phyloP scores from a whole-genome alignment of 2,888 invertebrate genomes.

The Pyralis farinalis region DNA sequence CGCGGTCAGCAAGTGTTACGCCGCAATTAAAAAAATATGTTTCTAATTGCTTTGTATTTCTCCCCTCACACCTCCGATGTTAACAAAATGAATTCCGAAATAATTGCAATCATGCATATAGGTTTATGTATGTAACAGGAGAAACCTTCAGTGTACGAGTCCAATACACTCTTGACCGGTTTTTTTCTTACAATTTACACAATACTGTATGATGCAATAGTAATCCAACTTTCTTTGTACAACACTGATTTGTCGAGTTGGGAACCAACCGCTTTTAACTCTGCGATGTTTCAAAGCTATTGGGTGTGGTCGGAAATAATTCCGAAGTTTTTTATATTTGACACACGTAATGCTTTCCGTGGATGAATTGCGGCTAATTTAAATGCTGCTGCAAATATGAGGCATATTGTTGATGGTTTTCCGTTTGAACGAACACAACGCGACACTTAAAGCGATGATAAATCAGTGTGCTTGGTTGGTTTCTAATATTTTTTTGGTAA shows the following conservation, averaged over 20 bases:
- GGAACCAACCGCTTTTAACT: not conserved
- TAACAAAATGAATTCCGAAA: too few relatives aligned
- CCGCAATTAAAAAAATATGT: too few relatives aligned
- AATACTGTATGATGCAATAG: too few relatives aligned
- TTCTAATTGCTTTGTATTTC: too few relatives aligned
- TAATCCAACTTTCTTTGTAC: too few relatives aligned
- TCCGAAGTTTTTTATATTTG: conserved; percentile 6
- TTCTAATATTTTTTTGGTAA: not conserved
- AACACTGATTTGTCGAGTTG: not conserved
- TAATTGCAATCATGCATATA: too few relatives aligned
- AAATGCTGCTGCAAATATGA: not conserved
- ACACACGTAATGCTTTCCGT: conserved; percentile 14
- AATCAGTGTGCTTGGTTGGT: conserved; percentile 1
- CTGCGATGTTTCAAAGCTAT: conserved; percentile 1
- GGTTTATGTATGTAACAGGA: too few relatives aligned
- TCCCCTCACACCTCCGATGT: too few relatives aligned
- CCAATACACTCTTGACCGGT: too few relatives aligned
- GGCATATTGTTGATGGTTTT: conserved; percentile 3
- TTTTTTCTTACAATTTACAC: too few relatives aligned
- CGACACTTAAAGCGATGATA: conserved; percentile 1
- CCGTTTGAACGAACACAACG: not conserved
- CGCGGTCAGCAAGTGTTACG: too few relatives aligned
- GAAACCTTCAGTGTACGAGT: too few relatives aligned
- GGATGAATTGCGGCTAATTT: conserved; percentile 10
- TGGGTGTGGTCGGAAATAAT: conserved; percentile 11